A percentile compares a stretch with the other conserved stretches of the same genome.
Evolutionary conservation across 2,888 invertebrate species (phyloP).

Genomic region (Sminthurides aquaticus): DNA sequence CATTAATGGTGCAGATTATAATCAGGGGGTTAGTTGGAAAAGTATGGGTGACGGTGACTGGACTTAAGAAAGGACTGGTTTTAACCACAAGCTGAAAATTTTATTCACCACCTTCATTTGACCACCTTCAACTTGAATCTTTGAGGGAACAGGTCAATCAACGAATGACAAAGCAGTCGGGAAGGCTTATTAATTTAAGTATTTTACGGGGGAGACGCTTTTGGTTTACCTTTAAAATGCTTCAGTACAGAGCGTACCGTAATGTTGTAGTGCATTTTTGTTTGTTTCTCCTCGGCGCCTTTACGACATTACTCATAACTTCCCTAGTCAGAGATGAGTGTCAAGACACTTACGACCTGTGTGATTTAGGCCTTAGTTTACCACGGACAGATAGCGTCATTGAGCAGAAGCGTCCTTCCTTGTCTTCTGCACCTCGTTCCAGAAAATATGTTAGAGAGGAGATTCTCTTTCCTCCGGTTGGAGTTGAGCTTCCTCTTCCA

Average conservation of each 20-base stretch:
- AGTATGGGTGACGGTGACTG: too few species aligned
- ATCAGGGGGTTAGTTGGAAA: too few species aligned
- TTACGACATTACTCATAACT: slow-evolving; percentile 14
- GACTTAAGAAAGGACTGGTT: too few species aligned
- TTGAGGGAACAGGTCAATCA: too few species aligned
- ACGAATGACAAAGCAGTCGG: too few species aligned
- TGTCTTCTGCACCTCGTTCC: not conserved
- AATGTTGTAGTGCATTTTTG: slow-evolving; percentile 6
- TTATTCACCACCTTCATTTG: too few species aligned
- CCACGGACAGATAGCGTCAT: not conserved
- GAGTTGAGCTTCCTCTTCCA: not conserved
- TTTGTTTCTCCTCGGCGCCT: slow-evolving; percentile 14
- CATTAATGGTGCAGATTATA: too few species aligned
- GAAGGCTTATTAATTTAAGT: too few species aligned
- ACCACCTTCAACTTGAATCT: too few species aligned
- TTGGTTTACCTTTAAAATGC: slow-evolving; percentile 17
- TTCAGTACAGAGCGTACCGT: slow-evolving; percentile 13
- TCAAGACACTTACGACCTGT: slow-evolving; percentile 14
- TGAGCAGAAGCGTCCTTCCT: not conserved
- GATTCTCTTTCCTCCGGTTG: not conserved
- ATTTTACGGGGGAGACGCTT: slow-evolving; percentile 9
- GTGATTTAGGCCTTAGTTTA: too few species aligned
- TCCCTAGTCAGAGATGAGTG: slow-evolving; percentile 10
- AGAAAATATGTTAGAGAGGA: too few species aligned
- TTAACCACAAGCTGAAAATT: too few species aligned